Evolutionary conservation across 1,140 invertebrate genomes (phyloP).

Genomic region (Scaptodrosophila lebanonensis): DNA sequence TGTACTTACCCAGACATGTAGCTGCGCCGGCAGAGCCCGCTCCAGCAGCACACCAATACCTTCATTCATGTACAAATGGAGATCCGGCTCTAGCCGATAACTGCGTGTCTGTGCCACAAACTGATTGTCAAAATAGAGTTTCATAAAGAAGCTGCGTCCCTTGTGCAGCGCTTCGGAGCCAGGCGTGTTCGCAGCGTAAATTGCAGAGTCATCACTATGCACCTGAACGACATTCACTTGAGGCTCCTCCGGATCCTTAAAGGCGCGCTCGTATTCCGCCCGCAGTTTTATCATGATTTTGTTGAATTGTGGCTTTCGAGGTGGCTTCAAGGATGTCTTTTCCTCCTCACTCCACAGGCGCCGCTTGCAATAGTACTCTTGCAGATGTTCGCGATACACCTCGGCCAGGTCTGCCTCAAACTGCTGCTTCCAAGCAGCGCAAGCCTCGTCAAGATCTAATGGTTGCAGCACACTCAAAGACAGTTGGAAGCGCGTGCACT

Average conservation of each 20-base stretch:
- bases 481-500: slow-evolving; percentile 72
- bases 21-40: slow-evolving; percentile 51
- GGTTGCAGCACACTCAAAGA: slow-evolving; percentile 62
- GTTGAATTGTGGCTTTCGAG: slow-evolving; percentile 65
- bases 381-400: slow-evolving; percentile 68
- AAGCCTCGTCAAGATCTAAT: slow-evolving; percentile 23
- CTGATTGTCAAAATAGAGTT: slow-evolving; percentile 58
- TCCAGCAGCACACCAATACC: slow-evolving; percentile 59
- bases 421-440: slow-evolving; percentile 44
- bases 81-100: slow-evolving; percentile 70
- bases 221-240: slow-evolving; percentile 72
- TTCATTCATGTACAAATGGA: slow-evolving; percentile 60
- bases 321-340: slow-evolving; percentile 17
- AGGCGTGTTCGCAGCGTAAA: not conserved
- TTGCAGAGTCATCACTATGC: slow-evolving; percentile 29
- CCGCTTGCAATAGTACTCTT: slow-evolving; percentile 59
- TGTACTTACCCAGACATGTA: slow-evolving; percentile 58
- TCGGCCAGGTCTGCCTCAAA: slow-evolving; percentile 75
- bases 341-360: slow-evolving; percentile 35
- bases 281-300: slow-evolving; percentile 58
- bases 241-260: slow-evolving; percentile 78
- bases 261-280: slow-evolving; percentile 72
- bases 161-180: slow-evolving; percentile 32
- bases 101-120: slow-evolving; percentile 57
- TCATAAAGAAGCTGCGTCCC: slow-evolving; percentile 59